Evolutionary conservation across 2,113 vertebrate species (phyloP).

Genomic region (Etheostoma cragini): DNA sequence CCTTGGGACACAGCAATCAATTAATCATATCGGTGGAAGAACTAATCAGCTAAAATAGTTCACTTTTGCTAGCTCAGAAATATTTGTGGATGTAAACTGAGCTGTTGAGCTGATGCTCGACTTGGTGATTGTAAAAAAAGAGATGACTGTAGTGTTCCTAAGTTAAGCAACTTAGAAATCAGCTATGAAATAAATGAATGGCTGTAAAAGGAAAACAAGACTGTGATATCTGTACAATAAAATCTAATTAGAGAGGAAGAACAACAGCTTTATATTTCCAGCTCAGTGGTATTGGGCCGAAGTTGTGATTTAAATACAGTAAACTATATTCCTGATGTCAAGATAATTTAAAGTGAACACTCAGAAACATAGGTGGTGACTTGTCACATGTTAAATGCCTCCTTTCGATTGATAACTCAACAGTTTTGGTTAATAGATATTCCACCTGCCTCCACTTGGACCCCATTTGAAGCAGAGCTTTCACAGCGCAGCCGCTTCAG

Average conservation of each 20-base stretch:
- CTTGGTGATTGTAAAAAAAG: constrained; percentile 39
- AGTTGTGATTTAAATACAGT: constrained; percentile 17
- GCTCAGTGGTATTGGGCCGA: background rate
- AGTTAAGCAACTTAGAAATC: constrained; percentile 16
- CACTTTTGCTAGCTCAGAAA: constrained; percentile 9
- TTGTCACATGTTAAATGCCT: background rate
- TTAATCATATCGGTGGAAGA: constrained; percentile 40
- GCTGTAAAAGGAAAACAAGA: constrained; percentile 11
- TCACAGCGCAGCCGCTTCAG: constrained; percentile 10
- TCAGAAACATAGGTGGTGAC: background rate
- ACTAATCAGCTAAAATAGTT: constrained; percentile 46
- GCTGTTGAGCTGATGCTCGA: constrained; percentile 26
- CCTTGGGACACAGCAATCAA: constrained; percentile 46
- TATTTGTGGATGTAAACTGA: constrained; percentile 36
- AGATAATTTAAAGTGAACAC: constrained; percentile 1
- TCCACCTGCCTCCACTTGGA: constrained; percentile 9
- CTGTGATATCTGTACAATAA: constrained; percentile 26
- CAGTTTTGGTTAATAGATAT: background rate
- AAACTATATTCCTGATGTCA: background rate
- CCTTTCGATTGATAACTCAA: background rate
- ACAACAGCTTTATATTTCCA: constrained; percentile 1
- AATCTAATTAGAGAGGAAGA: constrained; percentile 20
- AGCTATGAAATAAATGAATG: constrained; percentile 36
- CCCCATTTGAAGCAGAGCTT: constrained; percentile 23
- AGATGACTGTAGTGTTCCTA: constrained; percentile 20